Conservation (phyloP, 2,888 invertebrate species). For the Lysandra coridon region DNA sequence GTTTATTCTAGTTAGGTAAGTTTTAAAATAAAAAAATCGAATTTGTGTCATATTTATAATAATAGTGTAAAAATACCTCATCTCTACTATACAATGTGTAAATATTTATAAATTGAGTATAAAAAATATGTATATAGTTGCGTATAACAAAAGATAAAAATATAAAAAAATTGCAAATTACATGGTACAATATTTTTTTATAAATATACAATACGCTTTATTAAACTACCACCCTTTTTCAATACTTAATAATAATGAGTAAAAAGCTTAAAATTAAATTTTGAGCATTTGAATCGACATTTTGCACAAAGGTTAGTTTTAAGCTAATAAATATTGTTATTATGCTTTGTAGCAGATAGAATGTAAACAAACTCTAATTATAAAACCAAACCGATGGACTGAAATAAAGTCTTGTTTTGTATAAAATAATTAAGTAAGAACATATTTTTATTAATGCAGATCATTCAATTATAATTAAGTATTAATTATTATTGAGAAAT, state of each 20-base stretch:
- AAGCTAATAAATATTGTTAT: neutral
- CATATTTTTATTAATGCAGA: neutral
- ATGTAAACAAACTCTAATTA: neutral
- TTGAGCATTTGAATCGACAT: neutral
- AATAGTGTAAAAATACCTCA: constrained; percentile 35
- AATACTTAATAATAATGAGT: no score
- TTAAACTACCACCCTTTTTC: no score
- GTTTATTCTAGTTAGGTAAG: neutral
- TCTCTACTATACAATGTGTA: constrained; percentile 32
- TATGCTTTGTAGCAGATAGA: neutral
- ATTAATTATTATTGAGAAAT: neutral
- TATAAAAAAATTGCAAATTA: neutral
- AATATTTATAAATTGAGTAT: constrained; percentile 27
- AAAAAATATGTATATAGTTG: constrained; percentile 35
- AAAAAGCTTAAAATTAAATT: neutral
- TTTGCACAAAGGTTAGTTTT: neutral
- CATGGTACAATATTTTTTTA: neutral
- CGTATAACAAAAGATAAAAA: neutral
- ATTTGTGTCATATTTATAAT: constrained; percentile 40
- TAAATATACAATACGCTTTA: constrained; percentile 1
- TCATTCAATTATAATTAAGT: neutral
- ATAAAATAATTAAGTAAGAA: neutral
- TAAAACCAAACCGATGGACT: neutral
- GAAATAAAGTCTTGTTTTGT: neutral
- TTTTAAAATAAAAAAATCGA: constrained; percentile 29